Conservation (phyloP, 1,140 invertebrate species). For the Drosophila trapezifrons region DNA sequence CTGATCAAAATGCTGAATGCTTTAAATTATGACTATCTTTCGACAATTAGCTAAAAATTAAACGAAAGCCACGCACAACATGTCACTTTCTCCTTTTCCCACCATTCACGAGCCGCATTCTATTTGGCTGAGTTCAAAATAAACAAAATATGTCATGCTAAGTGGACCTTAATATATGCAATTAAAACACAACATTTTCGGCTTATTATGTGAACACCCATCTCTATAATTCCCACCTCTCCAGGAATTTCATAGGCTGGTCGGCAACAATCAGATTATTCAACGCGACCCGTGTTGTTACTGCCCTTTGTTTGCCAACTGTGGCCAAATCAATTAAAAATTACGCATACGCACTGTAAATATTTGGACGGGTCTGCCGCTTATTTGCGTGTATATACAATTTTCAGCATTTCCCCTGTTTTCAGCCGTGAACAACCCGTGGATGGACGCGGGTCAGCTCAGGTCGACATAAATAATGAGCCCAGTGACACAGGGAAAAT, state of each 20-base stretch:
- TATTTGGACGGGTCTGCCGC: conserved; percentile 58
- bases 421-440: conserved; percentile 4
- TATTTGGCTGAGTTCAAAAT: conserved; percentile 25
- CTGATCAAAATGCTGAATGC: not conserved
- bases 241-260: not conserved
- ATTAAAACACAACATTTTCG: conserved; percentile 54
- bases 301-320: conserved; percentile 64
- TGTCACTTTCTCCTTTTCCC: not conserved
- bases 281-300: conserved; percentile 38
- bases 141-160: conserved; percentile 54
- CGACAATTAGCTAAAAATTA: not conserved
- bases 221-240: not conserved
- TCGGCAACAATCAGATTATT: conserved; percentile 23
- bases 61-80: not conserved
- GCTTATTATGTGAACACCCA: conserved; percentile 42
- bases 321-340: conserved; percentile 80
- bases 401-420: conserved; percentile 15
- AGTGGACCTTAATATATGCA: conserved; percentile 73
- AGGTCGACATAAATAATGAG: conserved; percentile 29
- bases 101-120: not conserved
- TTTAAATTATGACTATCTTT: not conserved
- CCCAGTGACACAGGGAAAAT: not conserved
- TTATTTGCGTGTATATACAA: conserved; percentile 48
- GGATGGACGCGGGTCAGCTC: conserved; percentile 3
- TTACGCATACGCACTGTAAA: conserved; percentile 79